Base-by-base conservation (phyloP, 2,113 vertebrate genomes). In the Corvus moneduloides region DNA sequence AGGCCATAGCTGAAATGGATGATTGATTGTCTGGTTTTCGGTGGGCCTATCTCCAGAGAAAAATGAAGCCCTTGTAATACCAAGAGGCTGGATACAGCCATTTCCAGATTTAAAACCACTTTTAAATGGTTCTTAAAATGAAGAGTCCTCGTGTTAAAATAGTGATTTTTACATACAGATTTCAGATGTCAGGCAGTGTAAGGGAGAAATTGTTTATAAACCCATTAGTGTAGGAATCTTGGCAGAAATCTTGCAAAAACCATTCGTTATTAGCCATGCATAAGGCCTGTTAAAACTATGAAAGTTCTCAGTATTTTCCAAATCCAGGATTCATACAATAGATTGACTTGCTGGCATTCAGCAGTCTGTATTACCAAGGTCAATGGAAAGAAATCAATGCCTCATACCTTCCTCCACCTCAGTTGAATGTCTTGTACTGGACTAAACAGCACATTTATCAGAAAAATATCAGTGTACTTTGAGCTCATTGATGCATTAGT, bases 381-480 rank as follows among this genome's bases (percentile, higher is more conserved):
- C 59, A 83, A 27, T 23, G 33, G 77, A 79, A 74, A 66, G 56
- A 73, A 91, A 76, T 84, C 43, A 95, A 75, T 89, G 33, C 67
- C 64, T 86, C 48, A 20, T 49, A 55, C 59, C 63, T 88, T 94
- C 43, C 33, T 82, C 35, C 44, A 79, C 66, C 43, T 84, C 52
- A 77, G 5, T 0, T 67, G 62, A 95, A 89, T 96, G 96, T 97
- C 89, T 86, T 91, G 59, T 96, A 93, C 94, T 97, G 97, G 94
- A 94, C 86, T 97, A 96, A 98, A 96, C 87, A 87, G 90, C 80
- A 91, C 94, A 93, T 97, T 94, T 93, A 76, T 91, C 66, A 30
- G 39, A 84, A 96, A 93, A 95, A 93, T 68, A 46, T 20, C 75
- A 69, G 88, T 96, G 75, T 84, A 80, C 96, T 96, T 96, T 51